Conservation (phyloP, 2,888 invertebrate genomes). For the Itoplectis maculator region DNA sequence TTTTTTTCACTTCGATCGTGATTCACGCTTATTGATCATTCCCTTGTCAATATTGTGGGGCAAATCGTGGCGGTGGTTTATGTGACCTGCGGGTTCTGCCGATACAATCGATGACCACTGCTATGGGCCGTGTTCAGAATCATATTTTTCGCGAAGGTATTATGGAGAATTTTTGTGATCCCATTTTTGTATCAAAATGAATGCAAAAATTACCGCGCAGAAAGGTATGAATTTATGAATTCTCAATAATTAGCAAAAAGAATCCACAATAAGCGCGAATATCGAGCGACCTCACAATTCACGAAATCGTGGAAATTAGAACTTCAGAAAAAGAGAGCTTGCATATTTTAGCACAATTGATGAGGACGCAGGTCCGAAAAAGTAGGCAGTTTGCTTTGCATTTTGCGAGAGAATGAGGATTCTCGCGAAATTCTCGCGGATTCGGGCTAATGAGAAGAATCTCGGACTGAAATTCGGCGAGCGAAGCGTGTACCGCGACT, state of each 20-base stretch:
- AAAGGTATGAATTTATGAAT: background rate
- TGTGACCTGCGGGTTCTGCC: background rate
- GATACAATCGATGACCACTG: background rate
- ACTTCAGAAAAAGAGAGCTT: background rate
- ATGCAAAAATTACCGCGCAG: background rate
- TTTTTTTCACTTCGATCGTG: slow-evolving; percentile 3
- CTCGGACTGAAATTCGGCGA: slow-evolving; percentile 17
- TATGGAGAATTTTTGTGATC: background rate
- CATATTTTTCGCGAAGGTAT: background rate
- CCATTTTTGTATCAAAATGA: no score
- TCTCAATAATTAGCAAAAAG: background rate
- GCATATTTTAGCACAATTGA: background rate
- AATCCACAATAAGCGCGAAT: background rate
- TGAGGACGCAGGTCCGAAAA: background rate
- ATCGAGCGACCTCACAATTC: background rate
- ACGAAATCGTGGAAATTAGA: background rate
- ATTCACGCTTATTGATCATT: slow-evolving; percentile 16
- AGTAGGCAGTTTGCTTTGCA: slow-evolving; percentile 2
- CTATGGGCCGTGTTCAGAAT: background rate
- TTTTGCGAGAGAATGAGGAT: background rate
- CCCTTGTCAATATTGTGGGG: background rate
- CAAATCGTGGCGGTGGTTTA: background rate
- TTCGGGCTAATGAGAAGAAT: slow-evolving; percentile 28
- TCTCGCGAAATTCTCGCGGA: background rate
- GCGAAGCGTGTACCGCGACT: background rate